Evolutionary conservation across 2,888 invertebrate species (phyloP).

Genomic region (Dioctria linearis): DNA sequence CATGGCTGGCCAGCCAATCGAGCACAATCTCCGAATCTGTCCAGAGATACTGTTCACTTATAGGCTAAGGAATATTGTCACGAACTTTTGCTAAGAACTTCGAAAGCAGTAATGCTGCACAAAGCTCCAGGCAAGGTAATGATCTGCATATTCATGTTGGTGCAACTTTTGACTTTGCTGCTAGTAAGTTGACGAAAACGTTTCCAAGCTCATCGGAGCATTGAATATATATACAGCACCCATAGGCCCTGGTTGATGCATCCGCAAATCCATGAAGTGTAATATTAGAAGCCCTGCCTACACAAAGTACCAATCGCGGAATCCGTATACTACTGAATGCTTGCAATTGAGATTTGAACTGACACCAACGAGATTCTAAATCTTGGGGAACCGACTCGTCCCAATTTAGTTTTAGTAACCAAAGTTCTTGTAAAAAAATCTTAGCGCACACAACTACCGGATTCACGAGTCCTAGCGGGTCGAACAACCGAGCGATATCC

Average conservation of each 20-base stretch:
- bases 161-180: conserved; percentile 37
- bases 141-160: background rate
- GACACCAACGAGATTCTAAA: too few species aligned
- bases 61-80: background rate
- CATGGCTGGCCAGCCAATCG: too few species aligned
- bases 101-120: background rate
- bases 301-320: background rate
- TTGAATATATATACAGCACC: conserved; percentile 16
- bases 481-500: conserved; percentile 10
- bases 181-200: background rate
- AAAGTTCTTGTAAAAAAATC: background rate
- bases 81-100: conserved; percentile 1
- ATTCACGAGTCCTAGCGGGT: conserved; percentile 23
- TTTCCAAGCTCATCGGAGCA: background rate
- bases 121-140: conserved; percentile 42
- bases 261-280: conserved; percentile 4
- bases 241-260: conserved; percentile 49
- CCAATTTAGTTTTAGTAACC: too few species aligned
- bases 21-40: conserved; percentile 36
- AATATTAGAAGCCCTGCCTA: too few species aligned
- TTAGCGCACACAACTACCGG: background rate
- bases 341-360: conserved; percentile 15
- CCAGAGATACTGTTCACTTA: background rate
- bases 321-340: background rate
- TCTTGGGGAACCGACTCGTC: too few species aligned